phyloP scores from a whole-genome alignment of 2,888 invertebrate species.

The Meandrusa payeni region DNA sequence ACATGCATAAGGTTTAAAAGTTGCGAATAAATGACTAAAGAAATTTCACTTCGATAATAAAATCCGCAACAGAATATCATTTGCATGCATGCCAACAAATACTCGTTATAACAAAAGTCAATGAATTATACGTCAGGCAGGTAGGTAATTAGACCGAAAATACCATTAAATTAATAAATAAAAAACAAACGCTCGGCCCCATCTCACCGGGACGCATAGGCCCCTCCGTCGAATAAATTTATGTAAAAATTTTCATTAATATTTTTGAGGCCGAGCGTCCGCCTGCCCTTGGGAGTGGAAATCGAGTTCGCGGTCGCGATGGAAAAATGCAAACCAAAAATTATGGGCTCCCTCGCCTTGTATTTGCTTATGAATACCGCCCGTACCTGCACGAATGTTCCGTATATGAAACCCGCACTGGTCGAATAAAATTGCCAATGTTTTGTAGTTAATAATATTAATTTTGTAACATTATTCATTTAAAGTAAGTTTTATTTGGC shows the following conservation, averaged over 20 bases:
- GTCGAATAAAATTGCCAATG: slow-evolving; percentile 14
- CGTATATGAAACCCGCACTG: slow-evolving; percentile 4
- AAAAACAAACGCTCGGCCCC: slow-evolving; percentile 73
- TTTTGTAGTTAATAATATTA: no score
- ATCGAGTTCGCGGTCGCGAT: slow-evolving; percentile 79
- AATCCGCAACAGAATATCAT: slow-evolving; percentile 39
- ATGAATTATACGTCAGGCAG: slow-evolving; percentile 78
- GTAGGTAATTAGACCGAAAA: slow-evolving; percentile 81
- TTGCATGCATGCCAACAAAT: slow-evolving; percentile 59
- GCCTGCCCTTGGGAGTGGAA: slow-evolving; percentile 76
- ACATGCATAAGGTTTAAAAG: no score
- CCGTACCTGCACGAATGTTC: slow-evolving; percentile 53
- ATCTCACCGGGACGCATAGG: slow-evolving; percentile 64
- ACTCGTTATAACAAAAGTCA: slow-evolving; percentile 59
- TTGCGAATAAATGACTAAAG: no score
- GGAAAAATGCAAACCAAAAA: slow-evolving; percentile 81
- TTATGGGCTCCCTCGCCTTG: slow-evolving; percentile 77
- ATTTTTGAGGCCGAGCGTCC: slow-evolving; percentile 78
- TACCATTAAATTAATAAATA: slow-evolving; percentile 81
- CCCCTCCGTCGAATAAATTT: slow-evolving; percentile 80
- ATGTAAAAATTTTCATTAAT: slow-evolving; percentile 82
- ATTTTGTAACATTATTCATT: no score
- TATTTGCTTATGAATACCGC: slow-evolving; percentile 79
- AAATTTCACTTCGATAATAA: no score
- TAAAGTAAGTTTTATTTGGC: no score